A percentile compares a stretch with the other conserved stretches of the same genome.
Evolutionary conservation across 2,797 vertebrate species (phyloP).

Genomic region (Anguilla marmorata): DNA sequence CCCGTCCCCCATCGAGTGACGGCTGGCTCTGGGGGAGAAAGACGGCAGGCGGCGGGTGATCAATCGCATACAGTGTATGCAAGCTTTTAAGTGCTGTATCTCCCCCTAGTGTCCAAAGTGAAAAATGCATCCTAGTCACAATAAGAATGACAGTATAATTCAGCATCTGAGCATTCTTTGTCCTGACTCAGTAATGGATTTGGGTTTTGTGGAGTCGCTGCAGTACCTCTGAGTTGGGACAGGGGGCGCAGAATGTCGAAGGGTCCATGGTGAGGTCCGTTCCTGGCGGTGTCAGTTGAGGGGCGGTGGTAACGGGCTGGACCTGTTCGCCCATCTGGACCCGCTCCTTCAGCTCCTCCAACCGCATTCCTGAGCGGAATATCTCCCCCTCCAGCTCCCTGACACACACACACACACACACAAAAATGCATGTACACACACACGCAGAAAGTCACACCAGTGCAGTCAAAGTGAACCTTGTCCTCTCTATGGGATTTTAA

Average conservation of each 20-base stretch:
- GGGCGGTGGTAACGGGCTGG: conserved; percentile 29
- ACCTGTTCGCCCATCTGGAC: conserved; percentile 53
- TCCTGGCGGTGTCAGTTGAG: conserved; percentile 15
- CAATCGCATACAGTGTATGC: background rate
- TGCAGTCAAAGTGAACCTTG: background rate
- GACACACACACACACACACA: background rate
- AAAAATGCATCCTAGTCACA: conserved; percentile 11
- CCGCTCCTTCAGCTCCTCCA: conserved; percentile 82
- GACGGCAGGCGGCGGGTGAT: background rate
- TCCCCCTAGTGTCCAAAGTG: conserved; percentile 35
- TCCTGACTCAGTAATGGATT: background rate
- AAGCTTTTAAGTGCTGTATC: background rate
- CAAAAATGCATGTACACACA: background rate
- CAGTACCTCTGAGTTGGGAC: conserved; percentile 59
- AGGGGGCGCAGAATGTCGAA: conserved; percentile 31
- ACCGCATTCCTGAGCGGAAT: conserved; percentile 73
- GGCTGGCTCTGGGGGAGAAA: conserved; percentile 50
- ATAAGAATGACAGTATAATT: background rate
- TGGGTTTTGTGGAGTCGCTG: background rate
- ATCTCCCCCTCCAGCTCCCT: conserved; percentile 85
- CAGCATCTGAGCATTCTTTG: background rate
- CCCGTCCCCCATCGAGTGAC: conserved; percentile 27
- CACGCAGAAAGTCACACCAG: background rate
- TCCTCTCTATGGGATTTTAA: background rate
- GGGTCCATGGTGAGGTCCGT: background rate